Evolutionary conservation across 2,797 vertebrate species (phyloP), one percentile per base, ranked within the genome.

Genomic region (Protonibea diacanthus): DNA sequence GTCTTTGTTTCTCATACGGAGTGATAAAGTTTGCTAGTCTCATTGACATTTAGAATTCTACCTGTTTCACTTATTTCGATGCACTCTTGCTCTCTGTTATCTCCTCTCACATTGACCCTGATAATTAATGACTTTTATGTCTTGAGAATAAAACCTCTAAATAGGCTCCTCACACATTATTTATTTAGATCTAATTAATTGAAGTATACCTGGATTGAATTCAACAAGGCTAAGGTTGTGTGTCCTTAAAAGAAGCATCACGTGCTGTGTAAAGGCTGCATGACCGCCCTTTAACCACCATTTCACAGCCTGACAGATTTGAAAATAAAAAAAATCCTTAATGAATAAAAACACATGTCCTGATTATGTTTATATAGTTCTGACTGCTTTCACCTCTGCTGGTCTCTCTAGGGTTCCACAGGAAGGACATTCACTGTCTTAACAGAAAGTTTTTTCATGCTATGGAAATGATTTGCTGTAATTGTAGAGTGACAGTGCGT

Each of bases 101-200:
- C 90, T 86, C 72, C 85, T 89, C 82, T 89, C 62, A 76, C 67
- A 68, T 52, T 90, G 86, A 92, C 88, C 88, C 84, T 92, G 89
- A 94, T 95, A 95, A 95, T 94, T 85, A 94, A 95, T 93, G 88
- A 79, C 89, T 94, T 93, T 94, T 92, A 93, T 93, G 91, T 94
- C 90, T 92, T 68, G 77, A 92, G 89, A 94, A 94, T 94, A 93
- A 95, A 95, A 92, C 86, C 88, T 82, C 86, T 86, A 91, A 95
- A 94, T 90, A 91, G 89, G 82, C 80, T 91, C 71, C 81, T 85
- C 84, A 70, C 85, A 74, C 93, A 95, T 95, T 94, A 95, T 94
- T 95, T 95, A 95, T 95, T 95, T 94, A 94, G 82, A 84, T 91
- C 81, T 95, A 95, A 94, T 95, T 95, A 95, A 94, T 89, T 94